A percentile compares a stretch with the other conserved stretches of the same genome.
Evolutionary conservation across 2,113 vertebrate species (phyloP).

Genomic region (Herpetotheres cachinnans): DNA sequence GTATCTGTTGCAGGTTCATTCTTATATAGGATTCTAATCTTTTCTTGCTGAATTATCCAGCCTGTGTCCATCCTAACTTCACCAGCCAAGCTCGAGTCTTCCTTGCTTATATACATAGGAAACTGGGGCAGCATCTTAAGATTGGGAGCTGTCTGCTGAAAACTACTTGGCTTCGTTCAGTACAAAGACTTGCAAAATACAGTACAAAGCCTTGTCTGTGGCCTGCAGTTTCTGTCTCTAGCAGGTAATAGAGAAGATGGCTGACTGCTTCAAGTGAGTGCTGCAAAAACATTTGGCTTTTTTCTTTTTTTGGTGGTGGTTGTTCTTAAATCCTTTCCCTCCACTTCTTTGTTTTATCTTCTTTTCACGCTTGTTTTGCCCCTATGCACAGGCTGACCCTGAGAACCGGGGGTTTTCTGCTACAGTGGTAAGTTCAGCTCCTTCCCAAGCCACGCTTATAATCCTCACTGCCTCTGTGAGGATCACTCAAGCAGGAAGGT

Average conservation of each 20-base stretch:
- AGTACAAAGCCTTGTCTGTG: neutral
- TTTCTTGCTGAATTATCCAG: neutral
- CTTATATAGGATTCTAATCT: neutral
- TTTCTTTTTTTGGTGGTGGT: neutral
- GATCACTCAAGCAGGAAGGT: neutral
- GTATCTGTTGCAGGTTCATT: neutral
- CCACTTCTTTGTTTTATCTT: neutral
- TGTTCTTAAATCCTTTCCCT: neutral
- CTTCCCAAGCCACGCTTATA: neutral
- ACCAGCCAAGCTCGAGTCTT: neutral
- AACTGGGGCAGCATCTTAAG: neutral
- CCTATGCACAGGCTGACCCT: neutral
- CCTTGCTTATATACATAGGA: neutral
- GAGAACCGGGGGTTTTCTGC: neutral
- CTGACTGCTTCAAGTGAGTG: neutral
- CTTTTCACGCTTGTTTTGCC: neutral
- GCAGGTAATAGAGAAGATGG: neutral
- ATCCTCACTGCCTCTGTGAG: neutral
- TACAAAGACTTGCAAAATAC: neutral
- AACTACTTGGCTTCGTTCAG: neutral
- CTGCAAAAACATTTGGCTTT: neutral
- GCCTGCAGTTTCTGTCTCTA: neutral
- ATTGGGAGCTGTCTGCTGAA: neutral
- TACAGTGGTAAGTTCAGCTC: neutral
- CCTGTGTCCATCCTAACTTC: neutral